Conservation (phyloP, 2,888 invertebrate genomes). For the Nowickia ferox region DNA sequence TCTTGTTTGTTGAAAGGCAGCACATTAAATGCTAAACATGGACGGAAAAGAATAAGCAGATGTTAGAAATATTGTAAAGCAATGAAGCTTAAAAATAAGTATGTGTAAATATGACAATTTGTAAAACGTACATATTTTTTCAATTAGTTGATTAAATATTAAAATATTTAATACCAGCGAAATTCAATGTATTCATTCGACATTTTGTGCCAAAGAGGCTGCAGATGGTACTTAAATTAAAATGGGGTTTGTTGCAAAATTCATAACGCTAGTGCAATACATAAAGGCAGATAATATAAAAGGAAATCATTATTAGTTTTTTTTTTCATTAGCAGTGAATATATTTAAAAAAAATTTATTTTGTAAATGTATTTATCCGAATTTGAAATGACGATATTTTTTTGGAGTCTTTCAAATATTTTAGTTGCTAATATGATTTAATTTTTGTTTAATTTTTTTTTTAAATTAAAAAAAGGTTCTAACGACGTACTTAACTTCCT, state of each 20-base stretch:
- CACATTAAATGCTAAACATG: constrained; percentile 17
- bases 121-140: constrained; percentile 66
- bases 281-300: background rate
- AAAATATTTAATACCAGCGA: constrained; percentile 37
- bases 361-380: too few relatives aligned
- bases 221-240: background rate
- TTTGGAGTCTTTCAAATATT: too few relatives aligned
- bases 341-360: too few relatives aligned
- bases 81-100: constrained; percentile 46
- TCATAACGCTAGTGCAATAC: background rate
- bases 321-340: background rate
- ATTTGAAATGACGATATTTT: too few relatives aligned
- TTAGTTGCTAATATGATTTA: too few relatives aligned
- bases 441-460: too few relatives aligned
- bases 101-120: constrained; percentile 64
- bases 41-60: constrained; percentile 36
- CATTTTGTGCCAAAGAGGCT: background rate
- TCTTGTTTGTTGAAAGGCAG: constrained; percentile 18
- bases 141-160: constrained; percentile 70
- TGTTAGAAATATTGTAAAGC: constrained; percentile 48
- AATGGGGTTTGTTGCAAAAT: constrained; percentile 1
- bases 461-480: too few relatives aligned
- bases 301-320: background rate
- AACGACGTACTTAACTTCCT: too few relatives aligned
- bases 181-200: constrained; percentile 13